Evolutionary conservation across 2,113 vertebrate genomes (phyloP).

Genomic region (rat (Rattus norvegicus)): GRCr8 NC_086019.1:103196001-103196500

Average conservation of each 20-base stretch:
- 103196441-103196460: background rate
- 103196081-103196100: background rate
- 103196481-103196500: background rate
- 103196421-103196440: background rate
- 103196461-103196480: background rate
- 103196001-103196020: background rate
- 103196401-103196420: background rate
- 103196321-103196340: background rate
- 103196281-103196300: background rate
- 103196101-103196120: background rate
- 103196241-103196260: background rate
- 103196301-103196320: background rate
- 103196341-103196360: background rate
- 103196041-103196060: background rate
- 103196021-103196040: background rate
- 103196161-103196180: background rate
- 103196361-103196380: background rate
- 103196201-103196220: background rate
- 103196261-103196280: background rate
- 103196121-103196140: background rate
- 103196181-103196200: no score
- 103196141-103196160: background rate
- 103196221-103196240: background rate
- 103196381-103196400: background rate
- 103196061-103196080: background rate